Percentiles rank a stretch among this genome's conserved stretches.
Evolutionary conservation across 2,888 invertebrate species (phyloP).

Genomic region (Boloria selene): DNA sequence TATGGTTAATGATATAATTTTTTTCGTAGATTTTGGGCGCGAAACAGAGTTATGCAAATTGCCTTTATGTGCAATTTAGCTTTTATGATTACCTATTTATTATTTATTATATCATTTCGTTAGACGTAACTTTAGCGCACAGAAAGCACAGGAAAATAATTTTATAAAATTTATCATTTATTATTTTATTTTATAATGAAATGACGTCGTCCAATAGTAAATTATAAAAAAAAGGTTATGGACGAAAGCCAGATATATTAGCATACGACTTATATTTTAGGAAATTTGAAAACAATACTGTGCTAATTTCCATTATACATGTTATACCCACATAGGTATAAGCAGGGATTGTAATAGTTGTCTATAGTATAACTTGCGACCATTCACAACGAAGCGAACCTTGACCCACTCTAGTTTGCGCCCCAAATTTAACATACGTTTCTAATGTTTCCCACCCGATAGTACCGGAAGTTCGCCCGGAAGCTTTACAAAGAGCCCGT

Average conservation of each 20-base stretch:
- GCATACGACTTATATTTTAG: slow-evolving; percentile 30
- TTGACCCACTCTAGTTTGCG: slow-evolving; percentile 71
- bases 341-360: too few relatives aligned
- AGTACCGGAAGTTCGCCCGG: slow-evolving; percentile 69
- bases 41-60: too few relatives aligned
- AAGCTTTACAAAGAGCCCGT: slow-evolving; percentile 73
- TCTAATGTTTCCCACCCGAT: slow-evolving; percentile 65
- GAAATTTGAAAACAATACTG: slow-evolving; percentile 30
- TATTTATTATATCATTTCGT: too few relatives aligned
- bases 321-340: too few relatives aligned
- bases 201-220: neutral
- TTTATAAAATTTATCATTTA: too few relatives aligned
- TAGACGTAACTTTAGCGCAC: too few relatives aligned
- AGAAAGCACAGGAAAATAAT: too few relatives aligned
- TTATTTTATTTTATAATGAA: too few relatives aligned
- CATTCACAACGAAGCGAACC: slow-evolving; percentile 62
- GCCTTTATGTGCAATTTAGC: too few relatives aligned
- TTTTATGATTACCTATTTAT: too few relatives aligned
- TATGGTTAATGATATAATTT: neutral
- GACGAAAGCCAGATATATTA: slow-evolving; percentile 23
- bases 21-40: neutral
- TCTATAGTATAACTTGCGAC: slow-evolving; percentile 48
- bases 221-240: slow-evolving; percentile 22
- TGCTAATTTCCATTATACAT: slow-evolving; percentile 27
- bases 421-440: slow-evolving; percentile 54